Evolutionary conservation across 2,113 vertebrate species (phyloP).

Genomic region (Beaufortia kweichowensis): DNA sequence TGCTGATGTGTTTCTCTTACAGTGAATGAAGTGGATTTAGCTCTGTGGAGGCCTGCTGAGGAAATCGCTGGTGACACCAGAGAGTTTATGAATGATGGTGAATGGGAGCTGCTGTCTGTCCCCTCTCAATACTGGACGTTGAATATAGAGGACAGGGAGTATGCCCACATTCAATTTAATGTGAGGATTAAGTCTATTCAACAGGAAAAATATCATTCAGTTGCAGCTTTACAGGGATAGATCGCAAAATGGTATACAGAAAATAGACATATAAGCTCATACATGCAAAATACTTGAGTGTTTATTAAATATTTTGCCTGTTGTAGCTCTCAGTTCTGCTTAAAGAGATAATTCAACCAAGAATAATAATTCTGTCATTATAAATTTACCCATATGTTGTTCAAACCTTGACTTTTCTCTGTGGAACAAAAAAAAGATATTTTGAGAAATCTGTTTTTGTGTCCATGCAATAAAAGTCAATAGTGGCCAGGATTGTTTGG

Average conservation of each 20-base stretch:
- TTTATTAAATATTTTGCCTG: too few relatives aligned
- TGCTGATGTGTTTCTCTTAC: conserved; percentile 6
- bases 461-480: too few relatives aligned
- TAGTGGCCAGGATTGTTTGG: too few relatives aligned
- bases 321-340: too few relatives aligned
- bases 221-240: not conserved
- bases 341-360: not conserved
- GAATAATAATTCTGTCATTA: not conserved
- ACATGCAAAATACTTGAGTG: too few relatives aligned
- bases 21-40: conserved; percentile 84
- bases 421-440: too few relatives aligned
- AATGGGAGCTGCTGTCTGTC: conserved; percentile 85
- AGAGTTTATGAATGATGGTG: conserved; percentile 79
- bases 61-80: conserved; percentile 73
- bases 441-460: too few relatives aligned
- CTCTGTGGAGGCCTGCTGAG: conserved; percentile 77
- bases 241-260: not conserved
- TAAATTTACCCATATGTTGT: too few relatives aligned
- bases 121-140: conserved; percentile 72
- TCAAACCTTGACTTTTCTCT: too few relatives aligned
- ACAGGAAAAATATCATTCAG: not conserved
- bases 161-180: conserved; percentile 84
- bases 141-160: conserved; percentile 67
- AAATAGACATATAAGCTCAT: too few relatives aligned
- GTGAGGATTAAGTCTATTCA: conserved; percentile 61